Evolutionary conservation across 1,140 invertebrate genomes (phyloP).

Genomic region (Meloidogyne chitwoodi): DNA sequence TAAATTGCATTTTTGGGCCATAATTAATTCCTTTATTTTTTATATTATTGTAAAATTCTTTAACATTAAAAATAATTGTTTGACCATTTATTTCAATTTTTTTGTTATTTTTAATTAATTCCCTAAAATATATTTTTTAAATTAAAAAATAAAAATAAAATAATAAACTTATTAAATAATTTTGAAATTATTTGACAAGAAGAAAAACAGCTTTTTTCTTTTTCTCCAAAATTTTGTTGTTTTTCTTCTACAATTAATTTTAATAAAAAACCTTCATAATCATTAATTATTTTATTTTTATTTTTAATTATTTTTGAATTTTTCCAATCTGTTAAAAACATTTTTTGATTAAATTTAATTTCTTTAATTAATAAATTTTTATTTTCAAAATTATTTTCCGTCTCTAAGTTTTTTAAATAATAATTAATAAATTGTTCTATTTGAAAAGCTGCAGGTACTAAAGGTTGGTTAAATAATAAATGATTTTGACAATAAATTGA

Average conservation of each 20-base stretch:
- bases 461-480: not conserved
- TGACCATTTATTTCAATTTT: not conserved
- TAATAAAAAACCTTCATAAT: no score
- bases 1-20: not conserved
- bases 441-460: not conserved
- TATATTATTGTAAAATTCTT: not conserved
- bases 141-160: not conserved
- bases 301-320: not conserved
- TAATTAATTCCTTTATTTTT: not conserved
- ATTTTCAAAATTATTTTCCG: not conserved
- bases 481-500: not conserved
- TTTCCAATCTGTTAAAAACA: not conserved
- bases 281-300: not conserved
- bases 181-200: not conserved
- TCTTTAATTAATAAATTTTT: not conserved
- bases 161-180: not conserved
- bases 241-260: not conserved
- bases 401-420: not conserved
- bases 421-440: not conserved
- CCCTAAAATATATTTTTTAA: not conserved
- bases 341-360: not conserved
- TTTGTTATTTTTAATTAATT: not conserved
- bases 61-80: not conserved
- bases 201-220: not conserved
- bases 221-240: not conserved